These are phyloP conservation scores for Didymodactylos carnosus DNA, from an alignment of 2,888 invertebrate genomes.

Conservation along the genomic window DNA sequence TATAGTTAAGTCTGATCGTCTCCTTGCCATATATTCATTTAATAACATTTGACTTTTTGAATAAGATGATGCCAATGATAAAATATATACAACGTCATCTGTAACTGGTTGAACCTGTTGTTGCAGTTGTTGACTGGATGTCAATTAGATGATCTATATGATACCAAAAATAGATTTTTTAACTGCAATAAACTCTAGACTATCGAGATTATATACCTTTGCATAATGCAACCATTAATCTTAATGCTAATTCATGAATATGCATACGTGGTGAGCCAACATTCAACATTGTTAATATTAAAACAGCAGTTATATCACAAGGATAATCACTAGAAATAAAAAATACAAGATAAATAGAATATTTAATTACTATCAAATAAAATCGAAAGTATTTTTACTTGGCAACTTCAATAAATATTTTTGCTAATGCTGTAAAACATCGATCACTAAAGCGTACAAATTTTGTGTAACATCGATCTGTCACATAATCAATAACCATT, in stretches of 20 bases:
- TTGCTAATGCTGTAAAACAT: slow-evolving; percentile 80
- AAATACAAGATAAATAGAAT: slow-evolving; percentile 16
- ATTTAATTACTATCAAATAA: background rate
- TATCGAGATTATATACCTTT: no score
- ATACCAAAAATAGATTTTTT: no score
- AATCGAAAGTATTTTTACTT: no score
- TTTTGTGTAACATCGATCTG: slow-evolving; percentile 88
- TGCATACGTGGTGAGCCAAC: slow-evolving; percentile 75
- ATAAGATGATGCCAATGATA: slow-evolving; percentile 52
- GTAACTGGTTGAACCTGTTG: slow-evolving; percentile 23
- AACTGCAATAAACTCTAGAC: no score
- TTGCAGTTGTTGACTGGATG: slow-evolving; percentile 13
- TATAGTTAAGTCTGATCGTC: slow-evolving; percentile 93
- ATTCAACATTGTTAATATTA: slow-evolving; percentile 86
- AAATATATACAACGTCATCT: slow-evolving; percentile 46
- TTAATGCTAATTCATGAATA: slow-evolving; percentile 48
- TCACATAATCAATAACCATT: slow-evolving; percentile 73
- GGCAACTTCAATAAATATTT: slow-evolving; percentile 65
- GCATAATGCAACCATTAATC: background rate
- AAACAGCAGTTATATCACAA: slow-evolving; percentile 87
- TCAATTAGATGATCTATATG: slow-evolving; percentile 7
- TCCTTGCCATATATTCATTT: slow-evolving; percentile 69
- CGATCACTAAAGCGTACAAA: slow-evolving; percentile 73
- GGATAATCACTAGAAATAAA: slow-evolving; percentile 60
- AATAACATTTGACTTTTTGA: slow-evolving; percentile 76